A percentile compares a stretch with the other conserved stretches of the same genome.
Conservation (phyloP, 2,113 vertebrate species). For the Motacilla alba region DNA sequence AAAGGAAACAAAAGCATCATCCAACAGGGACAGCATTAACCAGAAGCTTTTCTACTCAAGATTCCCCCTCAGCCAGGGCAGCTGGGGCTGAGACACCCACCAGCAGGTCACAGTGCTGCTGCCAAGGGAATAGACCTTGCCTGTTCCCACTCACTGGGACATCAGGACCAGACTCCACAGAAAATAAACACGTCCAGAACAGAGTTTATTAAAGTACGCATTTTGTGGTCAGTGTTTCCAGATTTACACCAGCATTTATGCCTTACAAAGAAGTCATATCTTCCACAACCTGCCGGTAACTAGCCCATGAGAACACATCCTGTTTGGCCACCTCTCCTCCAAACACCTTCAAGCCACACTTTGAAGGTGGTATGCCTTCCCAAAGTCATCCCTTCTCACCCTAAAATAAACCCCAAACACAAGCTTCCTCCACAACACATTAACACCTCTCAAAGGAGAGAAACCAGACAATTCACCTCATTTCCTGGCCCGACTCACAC, state of each 20-base stretch:
- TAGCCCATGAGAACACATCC: background rate
- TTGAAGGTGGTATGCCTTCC: background rate
- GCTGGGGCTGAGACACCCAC: background rate
- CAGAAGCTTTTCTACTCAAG: background rate
- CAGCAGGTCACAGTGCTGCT: background rate
- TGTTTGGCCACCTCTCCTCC: background rate
- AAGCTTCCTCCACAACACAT: background rate
- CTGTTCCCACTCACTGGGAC: background rate
- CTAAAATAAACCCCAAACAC: background rate
- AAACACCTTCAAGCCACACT: background rate
- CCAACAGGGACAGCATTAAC: background rate
- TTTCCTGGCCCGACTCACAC: background rate
- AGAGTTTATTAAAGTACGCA: slow-evolving; percentile 10
- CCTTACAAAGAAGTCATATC: background rate
- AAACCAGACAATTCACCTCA: background rate
- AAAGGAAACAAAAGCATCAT: background rate
- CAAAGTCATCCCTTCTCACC: background rate
- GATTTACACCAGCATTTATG: background rate
- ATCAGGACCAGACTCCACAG: background rate
- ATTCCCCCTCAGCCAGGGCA: background rate
- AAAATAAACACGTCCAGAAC: background rate
- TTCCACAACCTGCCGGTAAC: background rate
- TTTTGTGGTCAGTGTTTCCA: background rate
- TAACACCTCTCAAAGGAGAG: background rate
- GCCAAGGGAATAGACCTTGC: background rate